These are phyloP conservation scores for Amblyteles armatorius DNA, from an alignment of 2,888 invertebrate genomes.

Conservation along the genomic window DNA sequence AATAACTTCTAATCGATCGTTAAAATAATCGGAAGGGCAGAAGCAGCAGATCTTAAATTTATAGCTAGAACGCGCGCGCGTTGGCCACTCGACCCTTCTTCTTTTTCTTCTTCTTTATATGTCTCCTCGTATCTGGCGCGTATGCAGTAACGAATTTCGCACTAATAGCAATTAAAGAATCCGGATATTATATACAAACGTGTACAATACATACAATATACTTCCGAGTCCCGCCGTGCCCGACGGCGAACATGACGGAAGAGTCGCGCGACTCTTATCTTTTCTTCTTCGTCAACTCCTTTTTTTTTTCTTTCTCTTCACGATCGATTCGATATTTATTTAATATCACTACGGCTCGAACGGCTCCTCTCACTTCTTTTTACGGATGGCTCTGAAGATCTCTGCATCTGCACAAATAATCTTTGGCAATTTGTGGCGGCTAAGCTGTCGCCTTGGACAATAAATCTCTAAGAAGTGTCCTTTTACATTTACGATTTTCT, in stretches of 20 bases:
- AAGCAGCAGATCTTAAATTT: constrained; percentile 39
- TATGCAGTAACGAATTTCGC: constrained; percentile 34
- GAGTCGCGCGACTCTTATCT: constrained; percentile 38
- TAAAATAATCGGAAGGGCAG: constrained; percentile 31
- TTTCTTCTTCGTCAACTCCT: neutral
- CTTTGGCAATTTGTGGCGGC: neutral
- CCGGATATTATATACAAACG: constrained; percentile 68
- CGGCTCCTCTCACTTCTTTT: constrained; percentile 24
- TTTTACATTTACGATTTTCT: neutral
- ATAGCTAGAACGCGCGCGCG: constrained; percentile 38
- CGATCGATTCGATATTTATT: constrained; percentile 41
- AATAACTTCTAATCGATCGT: constrained; percentile 40
- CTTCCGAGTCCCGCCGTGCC: constrained; percentile 72
- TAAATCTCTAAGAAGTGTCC: neutral
- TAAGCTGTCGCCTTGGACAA: neutral
- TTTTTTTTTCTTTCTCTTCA: constrained; percentile 7
- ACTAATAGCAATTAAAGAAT: constrained; percentile 58
- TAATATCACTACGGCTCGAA: constrained; percentile 52
- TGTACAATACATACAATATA: constrained; percentile 73
- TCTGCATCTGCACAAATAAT: neutral
- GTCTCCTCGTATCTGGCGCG: constrained; percentile 17
- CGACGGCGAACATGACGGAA: constrained; percentile 68
- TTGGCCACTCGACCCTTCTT: constrained; percentile 33
- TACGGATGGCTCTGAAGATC: neutral
- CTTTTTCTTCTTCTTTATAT: constrained; percentile 6